Conservation (phyloP, 2,113 vertebrate species). For the Hemicordylus capensis region DNA sequence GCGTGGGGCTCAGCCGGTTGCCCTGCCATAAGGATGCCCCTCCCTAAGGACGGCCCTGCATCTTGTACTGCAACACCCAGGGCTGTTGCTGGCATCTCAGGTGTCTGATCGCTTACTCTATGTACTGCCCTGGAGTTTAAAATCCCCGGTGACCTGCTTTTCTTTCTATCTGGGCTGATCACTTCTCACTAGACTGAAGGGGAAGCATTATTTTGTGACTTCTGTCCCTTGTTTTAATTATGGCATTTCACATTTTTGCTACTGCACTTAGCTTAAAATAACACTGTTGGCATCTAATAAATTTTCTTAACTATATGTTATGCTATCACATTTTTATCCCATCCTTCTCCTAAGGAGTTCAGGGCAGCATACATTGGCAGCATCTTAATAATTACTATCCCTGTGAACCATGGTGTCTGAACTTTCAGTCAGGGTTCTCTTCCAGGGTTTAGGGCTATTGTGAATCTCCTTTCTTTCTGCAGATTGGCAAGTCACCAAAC, state of each 20-base stretch:
- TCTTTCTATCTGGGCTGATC: not conserved
- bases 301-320: not conserved
- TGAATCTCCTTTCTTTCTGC: not conserved
- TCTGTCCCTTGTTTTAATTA: not conserved
- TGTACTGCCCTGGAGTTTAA: not conserved
- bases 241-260: not conserved
- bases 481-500: not conserved
- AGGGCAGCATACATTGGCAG: not conserved
- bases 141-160: accelerated
- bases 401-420: not conserved
- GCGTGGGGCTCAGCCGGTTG: too few relatives aligned
- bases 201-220: constrained; percentile 3
- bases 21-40: too few relatives aligned
- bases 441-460: too few relatives aligned
- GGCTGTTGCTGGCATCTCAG: accelerated
- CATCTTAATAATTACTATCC: not conserved
- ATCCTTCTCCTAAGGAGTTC: not conserved
- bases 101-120: not conserved
- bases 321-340: not conserved
- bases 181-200: not conserved
- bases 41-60: too few relatives aligned
- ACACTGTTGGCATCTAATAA: not conserved
- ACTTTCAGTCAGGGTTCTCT: not conserved
- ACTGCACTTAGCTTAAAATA: not conserved
- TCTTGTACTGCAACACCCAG: not conserved